These are phyloP conservation scores for Tridacna gigas DNA, from an alignment of 2,888 invertebrate genomes.

Conservation along the genomic window DNA sequence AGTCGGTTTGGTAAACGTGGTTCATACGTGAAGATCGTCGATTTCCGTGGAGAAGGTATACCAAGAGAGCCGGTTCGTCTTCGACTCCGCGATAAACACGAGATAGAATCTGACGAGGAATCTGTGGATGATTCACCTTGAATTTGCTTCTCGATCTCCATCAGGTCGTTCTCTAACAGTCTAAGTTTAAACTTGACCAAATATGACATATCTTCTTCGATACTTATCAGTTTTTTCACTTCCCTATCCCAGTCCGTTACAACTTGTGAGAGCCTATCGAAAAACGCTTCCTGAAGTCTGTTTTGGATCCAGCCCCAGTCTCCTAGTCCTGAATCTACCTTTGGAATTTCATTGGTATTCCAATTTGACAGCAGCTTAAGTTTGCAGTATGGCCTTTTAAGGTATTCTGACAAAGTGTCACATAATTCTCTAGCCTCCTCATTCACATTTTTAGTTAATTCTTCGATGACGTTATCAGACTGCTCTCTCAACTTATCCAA, in stretches of 20 bases:
- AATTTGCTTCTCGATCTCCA: conserved; percentile 65
- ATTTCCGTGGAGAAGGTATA: not conserved
- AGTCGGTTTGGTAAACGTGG: conserved; percentile 56
- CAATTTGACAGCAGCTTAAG: conserved; percentile 51
- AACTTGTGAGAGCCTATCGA: conserved; percentile 51
- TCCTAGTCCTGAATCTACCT: conserved; percentile 42
- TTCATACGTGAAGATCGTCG: conserved; percentile 17
- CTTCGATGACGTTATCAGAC: conserved; percentile 53
- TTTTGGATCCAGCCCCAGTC: conserved; percentile 60
- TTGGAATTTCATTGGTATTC: conserved; percentile 61
- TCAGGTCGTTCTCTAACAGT: conserved; percentile 68
- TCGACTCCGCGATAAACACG: conserved; percentile 33
- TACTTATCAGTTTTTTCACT: conserved; percentile 43
- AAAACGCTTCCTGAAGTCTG: conserved; percentile 59
- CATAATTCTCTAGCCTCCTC: conserved; percentile 47
- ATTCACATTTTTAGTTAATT: conserved; percentile 49
- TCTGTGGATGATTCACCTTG: conserved; percentile 42
- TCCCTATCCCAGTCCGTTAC: conserved; percentile 66
- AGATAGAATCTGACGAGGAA: conserved; percentile 17
- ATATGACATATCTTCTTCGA: conserved; percentile 56
- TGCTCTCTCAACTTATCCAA: conserved; percentile 56
- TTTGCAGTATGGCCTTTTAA: conserved; percentile 43
- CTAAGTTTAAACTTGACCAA: conserved; percentile 64
- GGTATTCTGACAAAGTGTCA: conserved; percentile 37
- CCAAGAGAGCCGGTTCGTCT: conserved; percentile 34